Percentiles rank a stretch among this genome's conserved stretches.
Conservation (phyloP, 2,113 vertebrate species). For the Microtus oregoni region DNA sequence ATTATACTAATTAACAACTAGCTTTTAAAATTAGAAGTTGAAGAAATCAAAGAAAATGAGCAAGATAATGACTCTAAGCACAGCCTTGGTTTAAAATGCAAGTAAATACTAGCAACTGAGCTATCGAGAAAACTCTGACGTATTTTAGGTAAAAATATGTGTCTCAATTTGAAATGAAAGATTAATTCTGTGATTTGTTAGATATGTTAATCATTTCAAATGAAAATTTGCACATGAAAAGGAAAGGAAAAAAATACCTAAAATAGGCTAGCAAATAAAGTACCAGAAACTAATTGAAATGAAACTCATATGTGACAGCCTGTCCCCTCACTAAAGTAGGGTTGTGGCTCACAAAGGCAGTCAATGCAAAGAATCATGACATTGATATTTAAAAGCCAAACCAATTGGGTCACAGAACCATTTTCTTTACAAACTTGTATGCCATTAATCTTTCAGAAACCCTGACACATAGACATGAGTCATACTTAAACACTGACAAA, state of each 20-base stretch:
- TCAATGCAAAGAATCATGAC: constrained; percentile 1
- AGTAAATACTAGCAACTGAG: neutral
- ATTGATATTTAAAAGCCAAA: constrained; percentile 28
- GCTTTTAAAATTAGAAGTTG: neutral
- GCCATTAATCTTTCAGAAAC: constrained; percentile 68
- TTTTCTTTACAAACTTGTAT: constrained; percentile 62
- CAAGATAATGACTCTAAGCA: neutral
- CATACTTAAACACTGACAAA: neutral
- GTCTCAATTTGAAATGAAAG: constrained; percentile 46
- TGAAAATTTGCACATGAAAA: constrained; percentile 78
- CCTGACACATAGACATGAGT: constrained; percentile 18
- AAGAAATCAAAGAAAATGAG: neutral
- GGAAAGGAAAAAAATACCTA: constrained; percentile 55
- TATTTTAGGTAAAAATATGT: constrained; percentile 12
- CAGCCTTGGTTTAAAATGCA: neutral
- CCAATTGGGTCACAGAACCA: constrained; percentile 42
- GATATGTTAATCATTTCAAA: constrained; percentile 72
- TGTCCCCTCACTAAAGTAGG: constrained; percentile 62
- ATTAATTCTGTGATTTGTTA: constrained; percentile 73
- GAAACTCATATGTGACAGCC: constrained; percentile 65
- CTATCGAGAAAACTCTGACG: neutral
- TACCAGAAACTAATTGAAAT: constrained; percentile 70
- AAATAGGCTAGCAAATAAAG: constrained; percentile 73
- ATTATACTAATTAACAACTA: neutral
- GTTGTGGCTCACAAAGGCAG: constrained; percentile 6